A percentile compares a stretch with the other conserved stretches of the same genome.
Conservation (phyloP, 2,888 invertebrate genomes). For the Rhorus exstirpatorius region DNA sequence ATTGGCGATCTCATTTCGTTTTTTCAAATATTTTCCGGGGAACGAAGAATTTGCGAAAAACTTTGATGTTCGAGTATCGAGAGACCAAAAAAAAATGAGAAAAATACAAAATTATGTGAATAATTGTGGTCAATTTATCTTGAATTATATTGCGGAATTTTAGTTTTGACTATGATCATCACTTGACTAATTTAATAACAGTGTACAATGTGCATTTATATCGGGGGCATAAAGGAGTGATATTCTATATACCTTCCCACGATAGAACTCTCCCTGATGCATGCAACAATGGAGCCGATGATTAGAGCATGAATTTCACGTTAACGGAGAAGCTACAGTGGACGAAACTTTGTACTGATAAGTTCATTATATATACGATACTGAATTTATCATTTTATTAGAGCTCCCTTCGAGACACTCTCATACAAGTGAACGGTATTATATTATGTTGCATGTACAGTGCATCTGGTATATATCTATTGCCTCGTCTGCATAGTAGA, state of each 20-base stretch:
- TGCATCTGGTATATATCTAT: conserved; percentile 24
- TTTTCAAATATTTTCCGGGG: too few relatives aligned
- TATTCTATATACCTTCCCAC: neutral
- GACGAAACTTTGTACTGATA: conserved; percentile 27
- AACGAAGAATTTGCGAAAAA: too few relatives aligned
- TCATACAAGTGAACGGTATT: conserved; percentile 43
- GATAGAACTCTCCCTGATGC: neutral
- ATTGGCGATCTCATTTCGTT: too few relatives aligned
- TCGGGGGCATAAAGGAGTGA: neutral
- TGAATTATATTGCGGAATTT: too few relatives aligned
- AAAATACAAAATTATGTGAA: too few relatives aligned
- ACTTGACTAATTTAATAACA: too few relatives aligned
- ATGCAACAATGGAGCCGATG: conserved; percentile 23
- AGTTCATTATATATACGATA: conserved; percentile 48
- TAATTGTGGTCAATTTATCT: too few relatives aligned
- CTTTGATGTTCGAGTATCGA: too few relatives aligned
- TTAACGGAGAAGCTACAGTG: conserved; percentile 13
- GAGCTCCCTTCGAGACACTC: conserved; percentile 38
- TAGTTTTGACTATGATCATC: too few relatives aligned
- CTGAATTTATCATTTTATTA: conserved; percentile 53
- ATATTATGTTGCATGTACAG: conserved; percentile 1
- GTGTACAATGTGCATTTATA: too few relatives aligned
- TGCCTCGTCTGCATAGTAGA: conserved; percentile 48
- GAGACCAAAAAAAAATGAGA: too few relatives aligned
- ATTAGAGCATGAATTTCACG: conserved; percentile 21